These are phyloP conservation scores for Platycnemis pennipes DNA, from an alignment of 2,888 invertebrate species.

Conservation along the genomic window DNA sequence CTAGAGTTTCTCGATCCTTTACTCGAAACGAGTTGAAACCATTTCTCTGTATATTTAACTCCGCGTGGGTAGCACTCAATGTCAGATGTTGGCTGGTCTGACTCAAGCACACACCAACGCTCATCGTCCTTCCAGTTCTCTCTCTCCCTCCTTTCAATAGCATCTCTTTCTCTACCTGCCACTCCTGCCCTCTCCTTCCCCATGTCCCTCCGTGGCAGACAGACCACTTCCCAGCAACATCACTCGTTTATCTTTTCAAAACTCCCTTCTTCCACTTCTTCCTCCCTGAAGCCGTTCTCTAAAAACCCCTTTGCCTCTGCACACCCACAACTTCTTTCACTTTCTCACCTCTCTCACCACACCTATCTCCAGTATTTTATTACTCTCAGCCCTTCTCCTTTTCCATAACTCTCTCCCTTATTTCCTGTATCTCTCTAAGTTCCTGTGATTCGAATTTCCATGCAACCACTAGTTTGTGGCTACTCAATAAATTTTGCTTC, in stretches of 20 bases:
- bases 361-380: not conserved
- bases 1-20: too few species aligned
- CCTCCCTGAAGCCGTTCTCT: not conserved
- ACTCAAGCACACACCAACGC: not conserved
- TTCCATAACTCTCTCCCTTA: not conserved
- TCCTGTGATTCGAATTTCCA: too few species aligned
- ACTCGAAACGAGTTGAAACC: too few species aligned
- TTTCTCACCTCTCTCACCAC: not conserved
- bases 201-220: slow-evolving; percentile 4
- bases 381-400: not conserved
- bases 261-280: not conserved
- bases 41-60: not conserved
- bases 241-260: slow-evolving; percentile 5
- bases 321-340: not conserved
- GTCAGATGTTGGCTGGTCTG: not conserved
- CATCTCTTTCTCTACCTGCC: not conserved
- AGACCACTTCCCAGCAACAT: not conserved
- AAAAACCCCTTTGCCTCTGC: not conserved
- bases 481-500: too few species aligned
- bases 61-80: not conserved
- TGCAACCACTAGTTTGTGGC: too few species aligned
- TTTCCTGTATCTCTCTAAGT: not conserved
- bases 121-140: not conserved
- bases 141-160: not conserved
- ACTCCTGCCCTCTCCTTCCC: not conserved